Base-by-base conservation (phyloP, 2,888 invertebrate genomes). In the Sclerodermus sp. region DNA sequence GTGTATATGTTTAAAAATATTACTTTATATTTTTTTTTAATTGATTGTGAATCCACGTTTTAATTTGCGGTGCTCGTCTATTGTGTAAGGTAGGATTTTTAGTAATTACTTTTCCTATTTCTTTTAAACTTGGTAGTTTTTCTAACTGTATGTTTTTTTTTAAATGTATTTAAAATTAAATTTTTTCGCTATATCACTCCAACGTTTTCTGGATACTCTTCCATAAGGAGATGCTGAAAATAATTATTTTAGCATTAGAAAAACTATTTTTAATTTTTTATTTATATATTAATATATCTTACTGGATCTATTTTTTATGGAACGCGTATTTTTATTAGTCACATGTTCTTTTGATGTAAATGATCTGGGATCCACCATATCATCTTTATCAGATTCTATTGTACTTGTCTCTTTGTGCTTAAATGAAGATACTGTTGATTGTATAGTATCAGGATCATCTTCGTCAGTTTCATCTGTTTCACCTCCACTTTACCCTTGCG, bases 31-130 rank as follows among this genome's bases (percentile, higher is more conserved):
- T 39, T 39, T 39, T 15, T 18, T 12, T 42, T 3, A 14, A 17
- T 13, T 50, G 45, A 41, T 50, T 50, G 9, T 42, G 40, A 6
- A 50, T 15, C 50, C 42, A 50, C 1, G 46, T 46, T 29, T 50
- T 50, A 10, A 50, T 46, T 18, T 40, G 40, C 1, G 50, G 16
- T 18, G 50, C 13, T 4, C 18, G 32, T 29, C 50, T 1, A 1
- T 34, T 41, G 10, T 16, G 29, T 1, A 50, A 30, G 18, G 41
- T 16, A 10, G 45, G 41, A 41, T 45, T 39, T 1, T 31, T 29
- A 0, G 0, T 14, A 1, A 37, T 50, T 15, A 41, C 23, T 2
- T 0, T 0, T n/a, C 41, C 40, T 29, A 50, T 50, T 41, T 0
- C 23, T 41, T 36, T 4, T 29, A 50, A 36, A 14, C 41, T 41